Base-by-base conservation (phyloP, 2,888 invertebrate genomes). In the Meloe dianella region DNA sequence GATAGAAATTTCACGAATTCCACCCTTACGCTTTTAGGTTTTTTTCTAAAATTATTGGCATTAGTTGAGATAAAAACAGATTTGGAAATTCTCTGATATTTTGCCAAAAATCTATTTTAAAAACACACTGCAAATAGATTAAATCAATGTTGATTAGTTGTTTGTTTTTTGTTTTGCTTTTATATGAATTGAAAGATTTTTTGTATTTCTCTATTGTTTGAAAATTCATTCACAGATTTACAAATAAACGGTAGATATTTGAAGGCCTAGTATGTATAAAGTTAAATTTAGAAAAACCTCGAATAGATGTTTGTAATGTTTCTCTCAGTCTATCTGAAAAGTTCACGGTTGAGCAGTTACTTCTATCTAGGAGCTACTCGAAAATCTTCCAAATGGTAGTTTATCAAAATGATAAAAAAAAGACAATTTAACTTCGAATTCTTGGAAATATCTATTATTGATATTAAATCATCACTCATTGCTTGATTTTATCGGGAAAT, bases 61-160 rank as follows among this genome's bases (percentile, higher is more conserved):
- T 51, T 51, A 20, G 20, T 51, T 2, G 20, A 24, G 54, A 20
- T 10, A 47, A 47, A 47, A 47, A 20, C 47, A 47, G 20, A 24
- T 24, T 24, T 12, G 10, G 24, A 12, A 24, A 54, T 24, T 24
- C 24, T 12, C 54, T 54, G 54, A 54, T 5, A 24, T 22, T 54
- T 54, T 54, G 54, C 54, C 54, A 54, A 24, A 54, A 54, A 24
- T 54, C 24, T 54, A 54, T 54, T 54, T 24, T 54, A 24, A 12
- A 8, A 47, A 7, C 3, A 20, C 20, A n/a, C 20, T 20, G 47
- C 9, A 54, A 54, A 54, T 54, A 54, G 54, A 22, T 54, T 14
- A 22, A 54, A 54, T 54, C 54, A 22, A 24, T 5, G 12, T 20
- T 17, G 17, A 41, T 17, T 17, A 41, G n/a, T n/a, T n/a, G n/a